Evolutionary conservation across 2,888 invertebrate species (phyloP), one percentile per base, ranked within the genome.

Genomic region (Callyntrura sp.): DNA sequence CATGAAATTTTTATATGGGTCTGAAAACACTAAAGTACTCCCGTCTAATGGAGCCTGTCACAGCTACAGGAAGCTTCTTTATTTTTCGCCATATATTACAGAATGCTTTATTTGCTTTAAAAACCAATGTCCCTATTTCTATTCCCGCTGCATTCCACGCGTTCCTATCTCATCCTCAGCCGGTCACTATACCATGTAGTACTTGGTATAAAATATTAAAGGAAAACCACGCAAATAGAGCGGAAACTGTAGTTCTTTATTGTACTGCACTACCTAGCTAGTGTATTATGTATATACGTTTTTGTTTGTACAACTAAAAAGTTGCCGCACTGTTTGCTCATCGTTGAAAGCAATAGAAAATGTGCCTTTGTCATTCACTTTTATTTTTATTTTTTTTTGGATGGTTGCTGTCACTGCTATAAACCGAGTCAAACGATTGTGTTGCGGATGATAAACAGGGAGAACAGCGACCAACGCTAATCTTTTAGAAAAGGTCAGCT

Each of bases 11-110:
- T 78, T 23, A 55, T 55, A 28, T 12, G 12, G 14, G 55, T n/a
- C 57, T 51, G 25, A 55, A 48, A n/a, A 73, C 45, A 45, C 17
- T 48, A 73, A 45, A 73, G 48, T 48, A 43, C 12, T 45, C 48
- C 11, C n/a, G 45, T 17, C 48, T 73, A 73, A 73, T 73, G 48
- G 73, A 45, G 45, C 73, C 73, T 20, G 73, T 45, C 73, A 73
- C 17, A 17, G 35, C 35, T 25, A 68, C 65, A 65, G 35, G 65
- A 65, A 65, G 23, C 60, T 11, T 23, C 35, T 35, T 62, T 20
- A 62, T 70, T 70, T 70, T 70, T 35, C 62, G 17, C 14, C n/a
- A 20, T 6, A 23, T 23, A 62, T 62, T 0, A 20, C 17, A 62
- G 25, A 62, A 62, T 62, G 60, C 25, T 62, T 20, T 62, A n/a